These are phyloP conservation scores for Aporrectodea caliginosa DNA, from an alignment of 1,140 invertebrate species.

Conservation along the genomic window DNA sequence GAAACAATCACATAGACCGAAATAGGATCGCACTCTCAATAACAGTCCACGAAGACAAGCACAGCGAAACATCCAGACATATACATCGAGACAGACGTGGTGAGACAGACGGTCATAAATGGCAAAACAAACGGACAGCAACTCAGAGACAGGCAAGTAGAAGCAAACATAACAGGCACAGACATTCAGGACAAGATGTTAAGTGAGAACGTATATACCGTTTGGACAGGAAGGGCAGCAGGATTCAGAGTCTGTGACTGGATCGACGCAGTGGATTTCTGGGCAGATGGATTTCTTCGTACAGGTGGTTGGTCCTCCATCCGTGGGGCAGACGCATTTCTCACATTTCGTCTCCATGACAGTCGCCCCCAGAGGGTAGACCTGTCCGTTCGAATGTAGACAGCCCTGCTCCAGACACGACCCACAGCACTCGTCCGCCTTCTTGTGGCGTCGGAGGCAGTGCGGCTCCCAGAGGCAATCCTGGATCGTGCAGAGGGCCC, in stretches of 20 bases:
- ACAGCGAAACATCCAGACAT: no score
- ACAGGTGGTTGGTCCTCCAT: slow-evolving; percentile 19
- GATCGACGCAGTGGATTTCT: slow-evolving; percentile 13
- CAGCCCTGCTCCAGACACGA: slow-evolving; percentile 16
- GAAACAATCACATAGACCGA: no score
- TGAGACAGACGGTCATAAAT: no score
- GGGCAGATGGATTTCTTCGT: slow-evolving; percentile 12
- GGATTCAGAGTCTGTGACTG: not conserved
- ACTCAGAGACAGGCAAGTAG: no score
- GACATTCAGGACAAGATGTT: no score
- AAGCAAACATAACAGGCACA: no score
- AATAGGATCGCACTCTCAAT: no score
- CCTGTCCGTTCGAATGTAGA: slow-evolving; percentile 19
- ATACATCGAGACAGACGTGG: no score
- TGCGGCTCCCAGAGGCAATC: slow-evolving; percentile 20
- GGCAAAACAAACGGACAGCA: no score
- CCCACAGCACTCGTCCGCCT: slow-evolving; percentile 11
- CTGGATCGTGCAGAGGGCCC: slow-evolving; percentile 15
- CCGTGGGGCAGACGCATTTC: slow-evolving; percentile 16
- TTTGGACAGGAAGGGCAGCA: slow-evolving; percentile 15
- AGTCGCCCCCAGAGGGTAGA: not conserved
- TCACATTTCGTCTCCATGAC: not conserved
- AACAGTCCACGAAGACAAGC: no score
- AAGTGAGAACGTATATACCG: slow-evolving; percentile 14
- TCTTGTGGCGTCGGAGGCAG: slow-evolving; percentile 6